A percentile compares a stretch with the other conserved stretches of the same genome.
Evolutionary conservation across 30 jellyfish, hydroid and myxozoan genomes (phyloP).

Genomic region (Clytia hemisphaerica): DNA sequence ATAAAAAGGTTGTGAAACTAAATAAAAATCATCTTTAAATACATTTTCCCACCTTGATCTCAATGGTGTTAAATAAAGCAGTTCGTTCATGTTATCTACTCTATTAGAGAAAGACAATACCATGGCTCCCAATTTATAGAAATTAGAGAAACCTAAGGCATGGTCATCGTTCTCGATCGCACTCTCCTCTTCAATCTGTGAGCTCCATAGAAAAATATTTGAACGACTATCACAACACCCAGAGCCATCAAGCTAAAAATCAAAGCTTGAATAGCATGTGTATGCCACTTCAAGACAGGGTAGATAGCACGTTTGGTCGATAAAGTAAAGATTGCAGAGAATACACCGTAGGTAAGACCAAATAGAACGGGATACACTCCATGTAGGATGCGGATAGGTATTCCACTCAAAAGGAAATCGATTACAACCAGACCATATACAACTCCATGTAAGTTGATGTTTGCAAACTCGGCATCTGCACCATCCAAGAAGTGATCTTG

Average conservation of each 20-base stretch:
- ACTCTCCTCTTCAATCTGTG: not conserved
- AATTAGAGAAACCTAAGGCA: too few species aligned
- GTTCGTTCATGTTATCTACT: too few species aligned
- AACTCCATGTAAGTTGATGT: not conserved
- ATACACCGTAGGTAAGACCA: not conserved
- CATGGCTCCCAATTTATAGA: too few species aligned
- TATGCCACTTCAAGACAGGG: slow-evolving; percentile 4
- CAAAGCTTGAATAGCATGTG: not conserved
- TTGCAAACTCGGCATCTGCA: not conserved
- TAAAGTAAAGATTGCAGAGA: not conserved
- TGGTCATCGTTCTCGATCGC: too few species aligned
- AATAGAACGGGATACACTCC: not conserved
- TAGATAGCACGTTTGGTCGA: not conserved
- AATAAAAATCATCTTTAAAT: too few species aligned
- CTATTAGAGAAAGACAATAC: too few species aligned
- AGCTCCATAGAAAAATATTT: not conserved
- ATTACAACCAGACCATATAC: not conserved
- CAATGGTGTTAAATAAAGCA: too few species aligned
- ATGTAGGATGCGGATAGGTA: not conserved
- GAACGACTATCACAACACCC: not conserved
- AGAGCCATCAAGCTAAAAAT: not conserved
- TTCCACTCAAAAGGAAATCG: not conserved
- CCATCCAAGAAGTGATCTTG: not conserved
- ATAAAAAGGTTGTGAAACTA: too few species aligned
- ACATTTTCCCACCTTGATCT: too few species aligned